These are phyloP conservation scores for Pseudoatta argentina DNA, from an alignment of 1,140 invertebrate genomes.

Conservation along the genomic window DNA sequence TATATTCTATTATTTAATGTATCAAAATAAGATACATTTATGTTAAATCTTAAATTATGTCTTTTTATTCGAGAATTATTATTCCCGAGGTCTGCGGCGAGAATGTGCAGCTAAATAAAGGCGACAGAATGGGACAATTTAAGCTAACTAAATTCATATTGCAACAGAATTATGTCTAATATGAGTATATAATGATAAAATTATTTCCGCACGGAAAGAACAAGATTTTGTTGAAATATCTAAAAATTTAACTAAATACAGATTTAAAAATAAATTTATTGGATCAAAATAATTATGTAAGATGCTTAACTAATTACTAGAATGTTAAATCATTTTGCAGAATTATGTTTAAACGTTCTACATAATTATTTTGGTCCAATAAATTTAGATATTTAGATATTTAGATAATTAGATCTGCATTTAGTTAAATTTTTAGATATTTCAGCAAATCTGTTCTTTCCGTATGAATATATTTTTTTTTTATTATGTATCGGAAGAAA, in stretches of 20 bases:
- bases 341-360: too few species aligned
- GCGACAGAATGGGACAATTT: slow-evolving; percentile 28
- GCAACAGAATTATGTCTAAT: slow-evolving; percentile 17
- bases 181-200: slow-evolving; percentile 31
- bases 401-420: too few species aligned
- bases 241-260: too few species aligned
- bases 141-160: slow-evolving; percentile 30
- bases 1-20: slow-evolving; percentile 20
- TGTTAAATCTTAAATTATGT: slow-evolving; percentile 38
- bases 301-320: too few species aligned
- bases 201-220: neutral
- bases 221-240: too few species aligned
- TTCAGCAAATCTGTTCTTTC: too few species aligned
- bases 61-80: slow-evolving; percentile 35
- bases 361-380: too few species aligned
- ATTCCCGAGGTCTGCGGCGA: slow-evolving; percentile 34
- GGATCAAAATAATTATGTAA: too few species aligned
- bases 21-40: slow-evolving; percentile 15
- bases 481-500: neutral
- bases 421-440: too few species aligned
- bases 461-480: neutral
- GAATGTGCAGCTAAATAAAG: slow-evolving; percentile 27
- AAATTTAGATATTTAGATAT: too few species aligned
- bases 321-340: too few species aligned
- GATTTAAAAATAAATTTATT: too few species aligned